Conservation (phyloP, 2,888 invertebrate genomes). For the Anthophora plumipes region DNA sequence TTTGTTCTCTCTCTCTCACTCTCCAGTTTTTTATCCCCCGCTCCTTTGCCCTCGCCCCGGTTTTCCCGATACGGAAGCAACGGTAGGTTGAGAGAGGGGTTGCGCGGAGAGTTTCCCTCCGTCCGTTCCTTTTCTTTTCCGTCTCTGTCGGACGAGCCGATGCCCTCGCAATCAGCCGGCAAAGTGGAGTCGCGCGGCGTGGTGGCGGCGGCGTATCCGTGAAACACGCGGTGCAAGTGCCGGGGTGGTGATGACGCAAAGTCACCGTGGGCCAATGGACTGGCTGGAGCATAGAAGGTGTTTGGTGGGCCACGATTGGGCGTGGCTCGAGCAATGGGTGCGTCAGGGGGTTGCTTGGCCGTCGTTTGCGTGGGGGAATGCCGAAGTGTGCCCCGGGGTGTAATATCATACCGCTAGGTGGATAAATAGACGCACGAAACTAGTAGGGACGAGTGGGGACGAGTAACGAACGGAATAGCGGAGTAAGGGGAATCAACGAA, state of each 20-base stretch:
- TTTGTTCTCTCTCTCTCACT: conserved; percentile 18
- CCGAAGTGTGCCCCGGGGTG: conserved; percentile 82
- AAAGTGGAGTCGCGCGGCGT: conserved; percentile 47
- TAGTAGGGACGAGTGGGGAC: conserved; percentile 56
- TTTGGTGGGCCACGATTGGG: conserved; percentile 79
- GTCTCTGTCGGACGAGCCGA: conserved; percentile 53
- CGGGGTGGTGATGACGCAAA: conserved; percentile 79
- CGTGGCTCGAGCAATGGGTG: conserved; percentile 76
- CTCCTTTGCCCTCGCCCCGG: conserved; percentile 29
- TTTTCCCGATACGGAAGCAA: conserved; percentile 42
- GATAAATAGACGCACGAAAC: conserved; percentile 82
- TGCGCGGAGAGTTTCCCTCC: conserved; percentile 30
- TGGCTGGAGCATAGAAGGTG: conserved; percentile 73
- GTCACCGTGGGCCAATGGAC: conserved; percentile 84
- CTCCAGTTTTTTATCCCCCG: conserved; percentile 24
- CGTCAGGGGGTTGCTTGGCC: too few relatives aligned
- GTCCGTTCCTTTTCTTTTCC: conserved; percentile 14
- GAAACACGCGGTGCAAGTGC: conserved; percentile 73
- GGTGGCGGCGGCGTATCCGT: conserved; percentile 61
- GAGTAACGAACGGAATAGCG: conserved; percentile 59
- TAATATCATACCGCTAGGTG: conserved; percentile 84
- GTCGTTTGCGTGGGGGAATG: conserved; percentile 67
- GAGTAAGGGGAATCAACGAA: conserved; percentile 30
- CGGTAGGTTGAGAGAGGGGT: neutral
- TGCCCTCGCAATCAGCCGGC: conserved; percentile 71